Evolutionary conservation across 2,113 vertebrate genomes (phyloP), one percentile per base, ranked within the genome.

Genomic region (Trochalopteron elliotii): DNA sequence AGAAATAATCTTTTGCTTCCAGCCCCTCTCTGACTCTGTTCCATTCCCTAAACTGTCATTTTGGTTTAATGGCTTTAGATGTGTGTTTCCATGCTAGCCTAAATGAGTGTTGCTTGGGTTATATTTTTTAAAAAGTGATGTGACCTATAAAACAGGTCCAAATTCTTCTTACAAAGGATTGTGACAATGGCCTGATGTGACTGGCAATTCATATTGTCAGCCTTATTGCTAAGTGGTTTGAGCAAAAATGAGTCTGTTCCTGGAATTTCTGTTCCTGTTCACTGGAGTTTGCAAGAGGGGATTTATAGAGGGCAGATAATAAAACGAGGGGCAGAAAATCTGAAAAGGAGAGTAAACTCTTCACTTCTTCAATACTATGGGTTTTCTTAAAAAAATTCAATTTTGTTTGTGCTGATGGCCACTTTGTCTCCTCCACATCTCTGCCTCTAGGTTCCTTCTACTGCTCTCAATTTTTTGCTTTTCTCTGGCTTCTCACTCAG

Each of bases 81-180:
- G 25, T 86, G 39, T 68, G 67, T 87, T 96, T 90, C 83, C 56
- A 53, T 30, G 40, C 57, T 76, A 71, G 52, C 56, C 71, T 59
- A 77, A 74, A 95, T 25, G 55, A 72, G 7, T 59, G 59, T 55
- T 95, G 50, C 60, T 88, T 40, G 50, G 63, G 67, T 88, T 90
- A 77, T 44, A 56, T 52, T 91, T 68, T 67, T 42, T 0, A 57
- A 79, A 56, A 83, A 90, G 31, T 24, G 60, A 83, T 83, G 44
- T 90, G 93, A 90, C 88, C 87, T 96, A 91, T 65, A 92, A 93
- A 93, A 88, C 47, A 9, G 4, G 55, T 90, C 68, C 56, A 80
- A 77, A 78, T 93, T 95, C 79, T 59, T 83, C 57, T 70, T 70
- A 47, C n/a, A 78, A 74, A 92, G 37, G 60, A 67, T 74, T 64